phyloP scores from a whole-genome alignment of 1,140 invertebrate species.

The Polypedilum pembai region DNA sequence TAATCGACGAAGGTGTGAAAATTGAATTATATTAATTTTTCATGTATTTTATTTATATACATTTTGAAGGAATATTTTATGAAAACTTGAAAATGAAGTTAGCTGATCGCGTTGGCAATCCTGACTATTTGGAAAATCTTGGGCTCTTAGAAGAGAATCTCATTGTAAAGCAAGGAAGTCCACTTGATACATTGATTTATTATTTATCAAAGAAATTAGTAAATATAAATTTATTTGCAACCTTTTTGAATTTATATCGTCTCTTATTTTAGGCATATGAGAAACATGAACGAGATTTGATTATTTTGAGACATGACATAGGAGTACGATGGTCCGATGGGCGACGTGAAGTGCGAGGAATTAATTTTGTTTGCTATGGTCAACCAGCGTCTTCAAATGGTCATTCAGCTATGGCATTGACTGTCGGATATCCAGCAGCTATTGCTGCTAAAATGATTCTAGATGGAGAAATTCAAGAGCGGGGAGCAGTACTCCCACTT shows the following conservation, averaged over 20 bases:
- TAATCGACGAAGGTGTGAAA: conserved; percentile 74
- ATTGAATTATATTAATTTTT: too few relatives aligned
- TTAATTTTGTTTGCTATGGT: conserved; percentile 92
- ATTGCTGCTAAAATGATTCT: conserved; percentile 97
- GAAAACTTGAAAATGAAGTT: conserved; percentile 83
- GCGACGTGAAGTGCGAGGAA: conserved; percentile 70
- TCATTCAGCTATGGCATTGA: conserved; percentile 95
- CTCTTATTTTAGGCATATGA: conserved; percentile 44
- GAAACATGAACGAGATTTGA: conserved; percentile 82
- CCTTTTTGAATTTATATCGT: not conserved
- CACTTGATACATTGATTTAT: conserved; percentile 85
- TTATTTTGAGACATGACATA: conserved; percentile 90
- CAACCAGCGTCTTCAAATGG: conserved; percentile 54
- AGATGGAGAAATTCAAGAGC: conserved; percentile 91
- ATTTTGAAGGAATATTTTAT: conserved; percentile 81
- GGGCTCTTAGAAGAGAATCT: conserved; percentile 78
- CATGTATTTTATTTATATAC: too few relatives aligned
- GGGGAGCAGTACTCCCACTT: conserved; percentile 86
- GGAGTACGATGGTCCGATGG: conserved; percentile 87
- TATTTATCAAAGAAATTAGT: conserved; percentile 81
- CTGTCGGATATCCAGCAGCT: conserved; percentile 91
- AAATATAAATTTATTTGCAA: conserved; percentile 52
- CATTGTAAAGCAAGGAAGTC: conserved; percentile 75
- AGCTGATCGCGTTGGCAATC: conserved; percentile 64
- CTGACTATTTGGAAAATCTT: conserved; percentile 69